Evolutionary conservation across 2,113 vertebrate species (phyloP), one percentile per base, ranked within the genome.

Genomic region (Orthonyx spaldingii): DNA sequence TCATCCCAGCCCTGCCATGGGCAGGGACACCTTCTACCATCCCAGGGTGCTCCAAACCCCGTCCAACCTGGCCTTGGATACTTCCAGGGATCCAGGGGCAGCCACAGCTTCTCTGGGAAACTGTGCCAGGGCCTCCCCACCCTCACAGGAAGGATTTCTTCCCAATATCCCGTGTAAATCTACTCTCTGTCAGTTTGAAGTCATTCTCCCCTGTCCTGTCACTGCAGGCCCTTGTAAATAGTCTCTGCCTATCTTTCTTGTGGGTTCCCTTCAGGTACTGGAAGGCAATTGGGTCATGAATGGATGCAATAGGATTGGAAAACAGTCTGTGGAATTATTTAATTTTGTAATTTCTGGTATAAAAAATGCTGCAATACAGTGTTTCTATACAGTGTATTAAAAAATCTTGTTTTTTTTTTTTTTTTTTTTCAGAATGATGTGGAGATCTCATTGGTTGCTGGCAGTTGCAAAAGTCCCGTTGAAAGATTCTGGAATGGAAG

Each of bases 401-500:
- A 32, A 41, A 3, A 1, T 9, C 75, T 17, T 44, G 1, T 22
- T n/a, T 13, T 19, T 15, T 86, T 93, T 80, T 35, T 24, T 33
- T 3, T 14, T 14, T 11, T 84, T 92, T 94, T 26, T 4, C 85
- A 98, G 98, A 55, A 66, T 71, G 98, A 98, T 16, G 72, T 99
- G 22, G 98, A 98, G 89, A 97, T 99, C 19, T 96, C 94, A 35
- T 94, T 98, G 84, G 82, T 97, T 32, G 49, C 8, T 71, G 93
- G 92, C 52, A 97, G 84, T 53, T 95, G 97, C 35, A 94, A 76
- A 93, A 97, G 94, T 75, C 94, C 98, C 32, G 52, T 98, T 61
- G 97, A 98, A 55, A 97, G 84, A 42, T 96, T 99, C 72, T 98
- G 98, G 95, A 97, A 84, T 85, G 98, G 96, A 84, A 98, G 77